Evolutionary conservation across 2,797 vertebrate species (phyloP), one percentile per base, ranked within the genome.

Genomic region (Hapalemur alaotrensis): DNA sequence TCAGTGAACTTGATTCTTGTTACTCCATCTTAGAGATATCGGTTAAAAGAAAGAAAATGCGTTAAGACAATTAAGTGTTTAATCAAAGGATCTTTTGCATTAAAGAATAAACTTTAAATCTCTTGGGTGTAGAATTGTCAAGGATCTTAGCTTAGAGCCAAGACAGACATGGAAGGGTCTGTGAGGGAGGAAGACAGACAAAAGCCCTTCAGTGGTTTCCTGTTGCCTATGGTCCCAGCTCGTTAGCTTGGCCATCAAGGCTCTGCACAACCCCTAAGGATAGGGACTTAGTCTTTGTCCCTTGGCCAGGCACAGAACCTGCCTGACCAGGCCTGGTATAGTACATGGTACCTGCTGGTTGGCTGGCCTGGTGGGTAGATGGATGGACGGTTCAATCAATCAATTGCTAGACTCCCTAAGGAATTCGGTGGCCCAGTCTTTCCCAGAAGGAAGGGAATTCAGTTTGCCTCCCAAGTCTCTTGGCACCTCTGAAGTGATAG

Each of bases 1-100:
- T 18, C 61, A 69, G 83, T 96, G n/a, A 96, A 93, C 69, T 96
- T 94, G 78, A 85, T 83, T 35, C 78, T 95, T 82, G 32, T 65
- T 93, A 81, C 23, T 93, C 82, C 81, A 65, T 92, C 81, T 93
- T 80, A 95, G 25, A 86, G 61, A 82, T 59, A 63, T 9, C 91
- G 85, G 17, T 89, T 93, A 17, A 93, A 92, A 96, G 81, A 92
- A 89, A 89, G n/a, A 59, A 59, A 28, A 59, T 93, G 2, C 76
- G 72, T 96, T 95, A 93, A 75, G 81, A 67, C 30, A 96, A 83
- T 92, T 32, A 87, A 57, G 32, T 80, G 65, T 96, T 91, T 81
- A 85, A 76, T 86, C 25, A 96, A 79, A 95, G 32, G 22, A 65
- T 69, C 90, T 94, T 95, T 94, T 95, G 48, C 61, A 46, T 63